Evolutionary conservation across 2,113 vertebrate species (phyloP), one percentile per base, ranked within the genome.

Genomic region (Sarotherodon lohbergeri): DNA sequence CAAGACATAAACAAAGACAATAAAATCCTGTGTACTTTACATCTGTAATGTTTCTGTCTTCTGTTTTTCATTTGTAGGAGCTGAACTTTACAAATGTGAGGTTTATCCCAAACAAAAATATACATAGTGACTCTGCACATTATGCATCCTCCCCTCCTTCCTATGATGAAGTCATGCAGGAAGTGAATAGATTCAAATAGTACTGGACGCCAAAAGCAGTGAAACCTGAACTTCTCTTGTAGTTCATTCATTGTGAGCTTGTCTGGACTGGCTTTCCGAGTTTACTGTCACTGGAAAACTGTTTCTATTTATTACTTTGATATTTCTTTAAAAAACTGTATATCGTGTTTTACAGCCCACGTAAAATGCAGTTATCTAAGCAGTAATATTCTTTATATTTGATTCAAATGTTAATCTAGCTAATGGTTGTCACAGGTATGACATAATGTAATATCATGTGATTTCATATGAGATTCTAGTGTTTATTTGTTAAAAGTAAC

Each of bases 71-170:
- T 54, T 46, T 59, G 6, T 43, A 96, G 94, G 94, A 95, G 2
- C 0, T 94, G 43, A 88, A 86, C 54, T 94, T 95, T n/a, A 86
- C 89, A 52, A 86, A 93, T 1, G 2, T 93, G 10, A 82, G 1
- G 2, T 41, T 81, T 83, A 6, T 54, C 6, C 57, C 14, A 14
- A 89, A 54, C 22, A 83, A 19, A 7, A 32, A 17, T 48, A 17
- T 0, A 48, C 14, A 48, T 16, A 16, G 14, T 48, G 46, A 48
- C 14, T 4, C 14, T 13, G 52, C 90, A 52, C 59, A 88, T 9
- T 91, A 94, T 1, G 9, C 36, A 2, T 17, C 89, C 4, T 43
- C 81, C 4, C 80, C 73, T 24, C 89, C 88, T 14, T 17, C 34
- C 34, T 89, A 89, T 19, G 59, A 92, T 5, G 83, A 1, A 11